Base-by-base conservation (phyloP, 2,113 vertebrate genomes). In the Cettia cetti region DNA sequence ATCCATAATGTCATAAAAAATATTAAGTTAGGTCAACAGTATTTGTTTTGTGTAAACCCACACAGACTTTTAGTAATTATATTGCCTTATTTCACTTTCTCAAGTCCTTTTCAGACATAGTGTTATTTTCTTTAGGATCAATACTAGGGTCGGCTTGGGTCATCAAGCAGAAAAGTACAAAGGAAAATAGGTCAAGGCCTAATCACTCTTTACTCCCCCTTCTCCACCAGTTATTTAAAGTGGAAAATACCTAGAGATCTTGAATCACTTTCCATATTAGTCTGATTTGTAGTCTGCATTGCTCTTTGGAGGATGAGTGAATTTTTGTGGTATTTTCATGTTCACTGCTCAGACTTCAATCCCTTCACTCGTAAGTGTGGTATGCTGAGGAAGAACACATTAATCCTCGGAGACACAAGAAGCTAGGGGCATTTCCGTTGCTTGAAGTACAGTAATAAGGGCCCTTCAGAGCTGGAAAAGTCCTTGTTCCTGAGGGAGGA, bases 1-100 rank as follows among this genome's bases (percentile, higher is more conserved):
- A 95, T 94, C 92, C 71, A 93, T 96, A 95, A 92, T 86, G 35
- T 83, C 85, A 90, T 91, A 90, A 96, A 85, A 95, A 93, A 66
- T 92, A 95, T 95, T 91, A 95, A 91, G 52, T 92, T 94, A 94
- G n/a, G 82, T 70, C 0, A 4, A 81, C 85, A 60, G 47, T 68
- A 88, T 94, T 90, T 94, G 40, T 74, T 93, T 93, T 81, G 47
- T 82, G 49, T 42, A 89, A 97, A 86, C 24, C 39, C 68, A 85
- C 71, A 90, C 39, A 54, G 59, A 54, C 42, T 77, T 35, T 26
- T 66, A 70, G 54, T 77, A 95, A 91, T 91, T 91, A 80, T 66
- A 74, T 88, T 82, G 57, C 47, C 39, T 90, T 93, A 66, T 89
- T 88, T 91, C 52, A 63, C 39, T 91, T 94, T 82, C 82, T 95